Evolutionary conservation across 2,888 invertebrate genomes (phyloP).

Genomic region (Sinopyrophorus schimmeli): DNA sequence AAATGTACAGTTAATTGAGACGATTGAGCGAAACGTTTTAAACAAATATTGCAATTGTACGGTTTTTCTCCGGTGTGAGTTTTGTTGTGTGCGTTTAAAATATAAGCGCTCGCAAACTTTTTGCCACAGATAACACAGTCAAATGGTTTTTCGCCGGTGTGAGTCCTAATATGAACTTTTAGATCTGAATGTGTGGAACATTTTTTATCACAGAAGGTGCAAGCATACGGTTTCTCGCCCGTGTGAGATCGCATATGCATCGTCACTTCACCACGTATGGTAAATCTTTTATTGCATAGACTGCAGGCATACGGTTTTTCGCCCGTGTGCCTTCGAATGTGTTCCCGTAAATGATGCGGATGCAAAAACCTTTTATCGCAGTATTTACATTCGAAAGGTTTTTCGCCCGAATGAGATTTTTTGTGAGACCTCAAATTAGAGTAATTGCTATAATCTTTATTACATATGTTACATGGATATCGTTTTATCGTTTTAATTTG

Average conservation of each 20-base stretch:
- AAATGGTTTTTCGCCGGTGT: conserved; percentile 42
- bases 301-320: conserved; percentile 53
- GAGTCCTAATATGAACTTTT: conserved; percentile 45
- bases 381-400: conserved; percentile 53
- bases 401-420: conserved; percentile 52
- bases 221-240: conserved; percentile 59
- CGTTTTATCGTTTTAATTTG: conserved; percentile 19
- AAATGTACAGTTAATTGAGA: conserved; percentile 63
- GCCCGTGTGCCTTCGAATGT: conserved; percentile 51
- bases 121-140: conserved; percentile 49
- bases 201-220: conserved; percentile 60
- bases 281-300: conserved; percentile 50
- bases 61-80: conserved; percentile 67
- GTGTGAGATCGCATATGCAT: conserved; percentile 57
- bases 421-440: conserved; percentile 51
- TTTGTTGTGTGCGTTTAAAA: conserved; percentile 63
- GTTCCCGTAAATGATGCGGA: conserved; percentile 51
- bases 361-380: conserved; percentile 53
- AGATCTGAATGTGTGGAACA: conserved; percentile 56
- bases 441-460: conserved; percentile 50
- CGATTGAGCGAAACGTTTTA: conserved; percentile 64
- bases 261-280: conserved; percentile 40
- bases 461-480: conserved; percentile 45
- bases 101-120: conserved; percentile 65
- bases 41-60: conserved; percentile 61